These are phyloP conservation scores for Steinernema hermaphroditum DNA, from an alignment of 2,888 invertebrate species.

Conservation along the genomic window DNA sequence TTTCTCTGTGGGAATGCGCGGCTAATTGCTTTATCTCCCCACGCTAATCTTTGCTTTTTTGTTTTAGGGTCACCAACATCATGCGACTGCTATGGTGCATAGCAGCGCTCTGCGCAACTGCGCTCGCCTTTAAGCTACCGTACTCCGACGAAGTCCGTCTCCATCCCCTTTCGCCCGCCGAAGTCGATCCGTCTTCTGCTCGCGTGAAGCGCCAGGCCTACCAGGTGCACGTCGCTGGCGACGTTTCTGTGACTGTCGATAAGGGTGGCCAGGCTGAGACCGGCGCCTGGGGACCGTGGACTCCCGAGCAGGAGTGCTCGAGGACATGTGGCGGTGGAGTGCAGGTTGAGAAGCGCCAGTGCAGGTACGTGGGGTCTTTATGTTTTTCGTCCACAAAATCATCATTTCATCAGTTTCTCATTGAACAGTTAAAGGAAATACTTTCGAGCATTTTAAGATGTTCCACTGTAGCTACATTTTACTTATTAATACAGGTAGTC, in stretches of 20 bases:
- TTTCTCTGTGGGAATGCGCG: background rate
- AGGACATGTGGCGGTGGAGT: conserved; percentile 91
- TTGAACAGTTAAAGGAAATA: too few relatives aligned
- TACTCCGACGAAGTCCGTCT: conserved; percentile 36
- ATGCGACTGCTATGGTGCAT: conserved; percentile 14
- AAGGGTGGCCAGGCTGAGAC: conserved; percentile 60
- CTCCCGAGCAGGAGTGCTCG: conserved; percentile 81
- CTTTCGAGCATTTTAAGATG: too few relatives aligned
- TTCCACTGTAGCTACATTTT: too few relatives aligned
- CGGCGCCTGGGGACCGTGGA: conserved; percentile 76
- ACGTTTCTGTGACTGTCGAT: conserved; percentile 62
- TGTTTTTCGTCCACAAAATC: too few relatives aligned
- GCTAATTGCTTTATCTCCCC: background rate
- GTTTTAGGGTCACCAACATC: background rate
- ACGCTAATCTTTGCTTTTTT: background rate
- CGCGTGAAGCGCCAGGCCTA: conserved; percentile 64
- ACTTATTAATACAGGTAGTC: too few relatives aligned
- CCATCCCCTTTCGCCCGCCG: conserved; percentile 57
- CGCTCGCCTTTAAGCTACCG: conserved; percentile 25
- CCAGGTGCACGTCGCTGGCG: conserved; percentile 63
- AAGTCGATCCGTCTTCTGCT: conserved; percentile 50
- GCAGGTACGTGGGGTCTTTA: conserved; percentile 50
- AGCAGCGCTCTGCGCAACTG: conserved; percentile 21
- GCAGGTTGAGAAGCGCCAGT: conserved; percentile 77
- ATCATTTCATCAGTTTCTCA: too few relatives aligned